Percentiles rank a stretch among this genome's conserved stretches.
These are phyloP conservation scores for Drosophila neutralis DNA, from an alignment of 2,888 invertebrate species.

Conservation along the genomic window DNA sequence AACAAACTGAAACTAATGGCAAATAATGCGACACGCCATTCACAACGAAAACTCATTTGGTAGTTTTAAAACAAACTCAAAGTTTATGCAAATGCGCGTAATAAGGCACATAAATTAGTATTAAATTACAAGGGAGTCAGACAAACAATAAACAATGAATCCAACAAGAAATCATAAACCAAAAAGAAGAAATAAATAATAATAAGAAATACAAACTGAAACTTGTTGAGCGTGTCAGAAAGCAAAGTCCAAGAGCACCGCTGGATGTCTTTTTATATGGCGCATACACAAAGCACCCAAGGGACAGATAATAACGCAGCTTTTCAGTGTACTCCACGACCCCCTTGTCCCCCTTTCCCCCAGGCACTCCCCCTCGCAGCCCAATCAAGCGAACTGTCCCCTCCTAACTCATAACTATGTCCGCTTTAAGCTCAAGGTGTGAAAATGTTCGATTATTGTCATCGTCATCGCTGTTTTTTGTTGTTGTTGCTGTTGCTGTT, in stretches of 20 bases:
- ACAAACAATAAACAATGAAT: constrained; percentile 43
- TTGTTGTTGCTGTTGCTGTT: constrained; percentile 1
- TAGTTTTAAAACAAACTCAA: constrained; percentile 42
- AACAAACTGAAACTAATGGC: constrained; percentile 11
- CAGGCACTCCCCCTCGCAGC: constrained; percentile 15
- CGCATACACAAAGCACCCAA: constrained; percentile 51
- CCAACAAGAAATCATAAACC: constrained; percentile 30
- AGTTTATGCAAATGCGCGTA: constrained; percentile 69
- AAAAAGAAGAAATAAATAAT: constrained; percentile 12
- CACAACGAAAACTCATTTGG: constrained; percentile 50
- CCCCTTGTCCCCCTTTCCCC: not conserved
- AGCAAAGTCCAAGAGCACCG: constrained; percentile 39
- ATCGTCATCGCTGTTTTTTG: constrained; percentile 50
- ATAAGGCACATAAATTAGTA: constrained; percentile 80
- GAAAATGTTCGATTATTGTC: constrained; percentile 83
- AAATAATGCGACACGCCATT: constrained; percentile 56
- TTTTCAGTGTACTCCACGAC: constrained; percentile 34
- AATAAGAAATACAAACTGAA: constrained; percentile 23
- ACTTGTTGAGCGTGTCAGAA: constrained; percentile 66
- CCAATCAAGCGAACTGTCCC: constrained; percentile 26
- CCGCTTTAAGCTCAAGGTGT: constrained; percentile 80
- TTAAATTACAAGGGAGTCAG: constrained; percentile 68
- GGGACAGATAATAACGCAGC: constrained; percentile 60
- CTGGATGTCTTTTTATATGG: constrained; percentile 63
- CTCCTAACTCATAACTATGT: constrained; percentile 40